Percentiles rank a stretch among this genome's conserved stretches.
phyloP scores from a whole-genome alignment of 2,888 invertebrate genomes.

The Melanargia galathea region DNA sequence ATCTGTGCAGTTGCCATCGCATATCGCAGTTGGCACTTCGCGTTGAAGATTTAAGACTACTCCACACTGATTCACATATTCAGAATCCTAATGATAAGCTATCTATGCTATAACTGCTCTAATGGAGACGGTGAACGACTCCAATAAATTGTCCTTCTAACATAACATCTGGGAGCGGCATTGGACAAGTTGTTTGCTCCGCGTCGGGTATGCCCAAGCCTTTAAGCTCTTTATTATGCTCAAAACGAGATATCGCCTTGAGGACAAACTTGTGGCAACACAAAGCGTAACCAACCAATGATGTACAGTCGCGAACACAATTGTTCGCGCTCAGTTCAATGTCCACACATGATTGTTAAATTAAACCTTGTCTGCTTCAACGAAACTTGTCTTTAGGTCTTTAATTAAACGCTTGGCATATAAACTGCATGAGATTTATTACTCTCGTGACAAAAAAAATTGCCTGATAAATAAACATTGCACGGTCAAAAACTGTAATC shows the following conservation, averaged over 20 bases:
- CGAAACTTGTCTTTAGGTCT: not conserved
- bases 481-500: too few relatives aligned
- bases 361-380: not conserved
- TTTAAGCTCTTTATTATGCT: slow-evolving; percentile 69
- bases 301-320: slow-evolving; percentile 51
- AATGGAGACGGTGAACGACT: not conserved
- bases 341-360: slow-evolving; percentile 20
- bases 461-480: too few relatives aligned
- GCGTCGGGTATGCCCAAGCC: not conserved
- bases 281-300: slow-evolving; percentile 53
- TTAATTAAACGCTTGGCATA: slow-evolving; percentile 1
- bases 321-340: slow-evolving; percentile 34
- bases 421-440: not conserved
- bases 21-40: too few relatives aligned
- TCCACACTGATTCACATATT: too few relatives aligned
- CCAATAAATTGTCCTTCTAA: not conserved
- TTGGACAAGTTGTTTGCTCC: not conserved
- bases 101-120: not conserved
- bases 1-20: too few relatives aligned
- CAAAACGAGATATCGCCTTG: slow-evolving; percentile 72
- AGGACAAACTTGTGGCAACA: slow-evolving; percentile 63
- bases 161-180: not conserved
- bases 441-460: not conserved
- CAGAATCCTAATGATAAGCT: too few relatives aligned
- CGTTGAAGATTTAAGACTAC: too few relatives aligned